These are phyloP conservation scores for Drosophila melanosoma DNA, from an alignment of 2,888 invertebrate genomes.

Conservation along the genomic window DNA sequence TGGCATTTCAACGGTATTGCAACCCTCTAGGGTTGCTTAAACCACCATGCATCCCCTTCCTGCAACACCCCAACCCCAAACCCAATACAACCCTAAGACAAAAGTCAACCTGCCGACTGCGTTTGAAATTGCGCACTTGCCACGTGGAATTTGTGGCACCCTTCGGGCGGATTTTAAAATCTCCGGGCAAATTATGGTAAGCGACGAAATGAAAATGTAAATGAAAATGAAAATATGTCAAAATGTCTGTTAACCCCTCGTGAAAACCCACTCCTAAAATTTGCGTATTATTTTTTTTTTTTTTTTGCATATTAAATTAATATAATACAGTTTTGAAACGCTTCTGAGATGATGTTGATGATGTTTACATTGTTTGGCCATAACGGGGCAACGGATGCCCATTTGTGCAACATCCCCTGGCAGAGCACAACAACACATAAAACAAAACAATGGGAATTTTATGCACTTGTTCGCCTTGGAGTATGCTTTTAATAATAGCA, in stretches of 20 bases:
- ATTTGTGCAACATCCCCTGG: constrained; percentile 45
- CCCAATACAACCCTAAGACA: not conserved
- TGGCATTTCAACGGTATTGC: constrained; percentile 42
- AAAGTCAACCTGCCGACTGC: constrained; percentile 83
- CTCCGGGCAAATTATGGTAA: constrained; percentile 72
- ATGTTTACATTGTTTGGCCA: constrained; percentile 70
- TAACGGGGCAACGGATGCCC: constrained; percentile 36
- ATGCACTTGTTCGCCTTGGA: constrained; percentile 82
- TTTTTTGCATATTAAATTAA: constrained; percentile 82
- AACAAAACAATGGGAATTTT: constrained; percentile 84
- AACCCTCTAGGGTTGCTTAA: constrained; percentile 44
- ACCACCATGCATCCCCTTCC: not conserved
- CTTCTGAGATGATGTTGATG: constrained; percentile 44
- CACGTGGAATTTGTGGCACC: constrained; percentile 37
- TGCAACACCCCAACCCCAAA: not conserved
- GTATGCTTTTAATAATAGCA: constrained; percentile 76
- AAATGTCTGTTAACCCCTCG: constrained; percentile 70
- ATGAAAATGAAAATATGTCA: constrained; percentile 82
- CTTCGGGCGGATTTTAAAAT: constrained; percentile 58
- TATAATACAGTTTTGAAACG: constrained; percentile 84
- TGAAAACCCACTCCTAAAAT: constrained; percentile 31
- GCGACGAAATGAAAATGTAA: constrained; percentile 47
- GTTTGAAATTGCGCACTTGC: constrained; percentile 79
- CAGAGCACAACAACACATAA: constrained; percentile 31
- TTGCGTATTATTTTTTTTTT: not conserved